Evolutionary conservation across 2,113 vertebrate genomes (phyloP), one percentile per base, ranked within the genome.

Genomic region (Scartelaos histophorus): DNA sequence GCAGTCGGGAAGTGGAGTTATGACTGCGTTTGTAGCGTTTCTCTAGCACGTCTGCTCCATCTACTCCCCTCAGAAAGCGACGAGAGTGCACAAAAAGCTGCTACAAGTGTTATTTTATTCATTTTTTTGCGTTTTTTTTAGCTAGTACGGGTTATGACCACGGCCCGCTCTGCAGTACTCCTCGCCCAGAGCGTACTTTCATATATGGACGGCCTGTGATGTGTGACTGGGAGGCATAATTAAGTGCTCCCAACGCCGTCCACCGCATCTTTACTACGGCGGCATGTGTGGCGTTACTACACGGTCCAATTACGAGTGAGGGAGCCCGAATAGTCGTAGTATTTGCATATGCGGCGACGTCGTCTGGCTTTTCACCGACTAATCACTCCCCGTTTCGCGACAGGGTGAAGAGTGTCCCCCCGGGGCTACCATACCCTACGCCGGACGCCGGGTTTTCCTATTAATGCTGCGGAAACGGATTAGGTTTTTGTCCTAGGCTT

Each of bases 71-170:
- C 70, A 87, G 82, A 81, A 29, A 29, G 29, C 29, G 4, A 29
- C 29, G 2, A 29, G 29, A 29, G 4, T 4, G 83, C 79, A 82
- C 35, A 85, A 79, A 80, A 61, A 86, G 76, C 2, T 71, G 76
- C 79, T 75, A 29, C 29, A 29, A 29, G 29, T 29, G 2, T 29
- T 29, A 29, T 29, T 29, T 29, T 29, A 29, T 29, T 29, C 29
- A 72, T 9, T 80, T 66, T 67, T 35, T n/a, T n/a, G n/a, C n/a
- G n/a, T n/a, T 62, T 67, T 68, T 83, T 85, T 82, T 81, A 70
- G 70, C 66, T 70, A 58, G 78, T 82, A 82, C 81, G 79, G 24
- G 15, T 79, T 79, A 87, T 89, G 84, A 83, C 75, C 75, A 78
- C 76, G 65, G 71, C 71, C 72, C 24, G 80, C 79, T 81, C 82